Conservation (phyloP, 2,113 vertebrate genomes). For the Rhinogobius similis region DNA sequence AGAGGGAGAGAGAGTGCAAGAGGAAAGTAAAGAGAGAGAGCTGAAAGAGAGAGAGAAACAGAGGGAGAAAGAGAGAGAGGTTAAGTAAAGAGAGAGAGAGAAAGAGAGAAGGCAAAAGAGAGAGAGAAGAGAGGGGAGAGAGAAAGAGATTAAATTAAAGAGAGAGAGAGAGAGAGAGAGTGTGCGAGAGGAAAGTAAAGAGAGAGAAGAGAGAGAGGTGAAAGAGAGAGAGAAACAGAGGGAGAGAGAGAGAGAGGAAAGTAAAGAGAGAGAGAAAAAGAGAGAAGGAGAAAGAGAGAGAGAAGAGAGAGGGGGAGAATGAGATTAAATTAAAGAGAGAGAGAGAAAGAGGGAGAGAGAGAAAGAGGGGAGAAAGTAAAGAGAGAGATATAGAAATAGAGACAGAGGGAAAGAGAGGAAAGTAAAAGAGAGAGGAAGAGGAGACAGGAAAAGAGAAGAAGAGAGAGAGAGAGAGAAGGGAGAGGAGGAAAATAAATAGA, state of each 20-base stretch:
- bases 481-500: too few relatives aligned
- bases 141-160: conserved; percentile 16
- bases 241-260: too few relatives aligned
- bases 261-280: too few relatives aligned
- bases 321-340: too few relatives aligned
- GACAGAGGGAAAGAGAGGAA: too few relatives aligned
- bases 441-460: too few relatives aligned
- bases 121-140: conserved; percentile 1
- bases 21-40: conserved; percentile 1
- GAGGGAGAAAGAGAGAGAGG: conserved; percentile 29
- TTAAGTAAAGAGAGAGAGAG: conserved; percentile 18
- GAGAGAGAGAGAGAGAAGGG: neutral
- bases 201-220: conserved; percentile 11
- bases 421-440: too few relatives aligned
- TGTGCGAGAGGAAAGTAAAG: conserved; percentile 15
- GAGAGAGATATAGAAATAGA: too few relatives aligned
- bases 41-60: conserved; percentile 42
- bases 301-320: neutral
- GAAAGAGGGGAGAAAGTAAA: too few relatives aligned
- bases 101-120: conserved; percentile 7
- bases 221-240: too few relatives aligned
- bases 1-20: conserved; percentile 24
- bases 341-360: too few relatives aligned
- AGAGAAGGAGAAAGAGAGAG: neutral
- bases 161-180: conserved; percentile 23